Evolutionary conservation across 1,140 invertebrate genomes (phyloP), one percentile per base, ranked within the genome.

Genomic region (Pristionchus pacificus): DNA sequence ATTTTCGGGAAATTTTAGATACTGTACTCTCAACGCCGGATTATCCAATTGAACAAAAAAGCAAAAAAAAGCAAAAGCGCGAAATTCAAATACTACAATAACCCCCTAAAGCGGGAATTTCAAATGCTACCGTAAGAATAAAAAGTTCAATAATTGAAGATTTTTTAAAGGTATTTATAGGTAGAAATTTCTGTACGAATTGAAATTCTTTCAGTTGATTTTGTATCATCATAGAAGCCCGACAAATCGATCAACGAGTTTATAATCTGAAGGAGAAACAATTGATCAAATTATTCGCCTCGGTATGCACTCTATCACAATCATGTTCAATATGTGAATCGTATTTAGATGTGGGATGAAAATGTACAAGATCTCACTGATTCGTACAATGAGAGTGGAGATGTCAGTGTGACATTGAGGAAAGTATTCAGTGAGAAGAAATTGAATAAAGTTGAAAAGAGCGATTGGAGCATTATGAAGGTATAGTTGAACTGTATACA

Each of bases 391-490:
- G 59, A 63, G 25, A 69, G 62, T 59, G 55, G 55, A 14, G 71
- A 73, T 32, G 66, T 66, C 28, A 57, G 65, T 15, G 19, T 64
- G 1, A 60, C 62, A 2, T 38, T 73, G 30, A 14, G 58, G 1
- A 30, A 73, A 27, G 62, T 60, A 10, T 66, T 72, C 33, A 62
- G 68, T 25, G 59, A 68, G 24, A 65, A 68, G n/a, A 49, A 62
- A 32, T 15, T 65, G 31, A 0, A 55, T 2, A 38, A 59, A 15
- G 30, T 59, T 10, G 31, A 55, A 1, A 68, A 68, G 27, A 38
- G 60, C 25, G 62, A 73, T 15, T 73, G 71, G 71, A 73, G 71
- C 59, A 38, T 73, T 28, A 65, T 68, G 49, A 73, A 73, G 28
- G 66, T 69, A 15, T 61, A 0, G 10, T 27, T 10, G 0, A 61